Evolutionary conservation across 2,888 invertebrate species (phyloP).

Genomic region (Melieria crassipennis): DNA sequence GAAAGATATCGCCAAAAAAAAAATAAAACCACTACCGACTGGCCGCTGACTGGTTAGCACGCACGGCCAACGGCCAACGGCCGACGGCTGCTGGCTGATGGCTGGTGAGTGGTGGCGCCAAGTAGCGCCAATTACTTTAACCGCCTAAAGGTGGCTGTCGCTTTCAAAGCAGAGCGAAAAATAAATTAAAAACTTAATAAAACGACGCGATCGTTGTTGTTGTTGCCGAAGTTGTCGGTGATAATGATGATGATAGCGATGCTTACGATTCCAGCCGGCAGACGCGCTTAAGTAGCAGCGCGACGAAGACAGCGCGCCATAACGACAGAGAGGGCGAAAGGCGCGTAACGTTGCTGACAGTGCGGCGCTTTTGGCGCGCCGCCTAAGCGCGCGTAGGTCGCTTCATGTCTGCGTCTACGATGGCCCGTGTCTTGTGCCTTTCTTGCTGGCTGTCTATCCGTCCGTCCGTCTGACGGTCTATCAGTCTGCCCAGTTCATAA

Average conservation of each 20-base stretch:
- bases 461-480: neutral
- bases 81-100: no score
- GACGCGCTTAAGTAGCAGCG: neutral
- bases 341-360: slow-evolving; percentile 3
- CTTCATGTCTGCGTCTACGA: slow-evolving; percentile 21
- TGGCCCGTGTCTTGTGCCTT: slow-evolving; percentile 18
- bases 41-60: no score
- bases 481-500: slow-evolving; percentile 1
- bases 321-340: neutral
- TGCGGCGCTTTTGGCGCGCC: neutral
- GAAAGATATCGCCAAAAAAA: no score
- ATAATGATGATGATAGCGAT: neutral
- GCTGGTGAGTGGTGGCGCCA: no score
- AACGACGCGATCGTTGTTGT: neutral
- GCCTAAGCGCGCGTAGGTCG: slow-evolving; percentile 8
- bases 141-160: no score
- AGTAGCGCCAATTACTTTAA: no score
- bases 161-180: no score
- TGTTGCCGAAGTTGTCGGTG: neutral
- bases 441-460: neutral
- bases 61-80: no score
- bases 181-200: no score
- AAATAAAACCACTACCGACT: no score
- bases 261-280: neutral
- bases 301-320: neutral